These are phyloP conservation scores for Cariama cristata DNA, from an alignment of 2,113 vertebrate genomes.

Conservation along the genomic window DNA sequence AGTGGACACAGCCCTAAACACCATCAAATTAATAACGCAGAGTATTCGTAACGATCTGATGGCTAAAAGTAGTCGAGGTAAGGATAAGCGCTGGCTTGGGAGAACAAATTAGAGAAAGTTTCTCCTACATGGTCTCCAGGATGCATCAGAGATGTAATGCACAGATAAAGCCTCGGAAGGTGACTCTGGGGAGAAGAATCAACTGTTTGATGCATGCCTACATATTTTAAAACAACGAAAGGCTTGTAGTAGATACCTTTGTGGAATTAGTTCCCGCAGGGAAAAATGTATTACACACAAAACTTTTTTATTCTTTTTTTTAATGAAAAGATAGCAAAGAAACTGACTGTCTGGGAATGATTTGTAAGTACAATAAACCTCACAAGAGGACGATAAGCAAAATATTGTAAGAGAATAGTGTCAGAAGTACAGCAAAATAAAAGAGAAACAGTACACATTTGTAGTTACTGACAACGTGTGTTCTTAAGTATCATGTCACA, in stretches of 20 bases:
- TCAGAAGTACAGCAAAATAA: conserved; percentile 47
- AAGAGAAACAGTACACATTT: background rate
- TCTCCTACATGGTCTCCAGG: background rate
- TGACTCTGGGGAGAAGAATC: background rate
- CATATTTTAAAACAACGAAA: conserved; percentile 54
- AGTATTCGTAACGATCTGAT: background rate
- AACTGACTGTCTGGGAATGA: conserved; percentile 56
- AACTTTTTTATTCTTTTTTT: conserved; percentile 2
- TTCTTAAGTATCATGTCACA: conserved; percentile 36
- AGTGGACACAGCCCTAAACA: background rate
- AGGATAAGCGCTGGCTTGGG: background rate
- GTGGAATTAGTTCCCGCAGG: conserved; percentile 55
- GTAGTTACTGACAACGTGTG: background rate
- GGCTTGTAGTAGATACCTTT: conserved; percentile 51
- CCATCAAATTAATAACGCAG: background rate
- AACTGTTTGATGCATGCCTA: background rate
- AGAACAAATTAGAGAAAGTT: background rate
- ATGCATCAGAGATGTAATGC: background rate
- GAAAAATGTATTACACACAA: conserved; percentile 40
- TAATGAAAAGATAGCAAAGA: conserved; percentile 59
- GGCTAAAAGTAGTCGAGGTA: background rate
- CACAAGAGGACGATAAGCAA: conserved; percentile 55
- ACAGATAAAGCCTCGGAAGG: background rate
- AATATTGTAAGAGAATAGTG: conserved; percentile 38
- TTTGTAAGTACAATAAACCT: conserved; percentile 64